Conservation (phyloP, 2,113 vertebrate genomes). For the Menura novaehollandiae region DNA sequence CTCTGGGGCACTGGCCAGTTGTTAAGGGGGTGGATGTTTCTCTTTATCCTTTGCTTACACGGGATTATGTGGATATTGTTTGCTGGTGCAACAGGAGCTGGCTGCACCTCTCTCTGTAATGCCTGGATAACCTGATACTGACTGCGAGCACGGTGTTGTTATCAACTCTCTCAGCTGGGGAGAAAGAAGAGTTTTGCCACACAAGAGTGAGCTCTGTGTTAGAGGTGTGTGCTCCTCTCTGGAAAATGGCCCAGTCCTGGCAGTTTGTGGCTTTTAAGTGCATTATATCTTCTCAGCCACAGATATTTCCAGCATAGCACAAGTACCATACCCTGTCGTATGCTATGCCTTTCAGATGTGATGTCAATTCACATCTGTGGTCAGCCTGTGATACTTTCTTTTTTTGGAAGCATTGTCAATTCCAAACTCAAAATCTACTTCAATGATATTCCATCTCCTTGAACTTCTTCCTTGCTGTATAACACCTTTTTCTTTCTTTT, state of each 20-base stretch:
- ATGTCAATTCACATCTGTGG: neutral
- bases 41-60: neutral
- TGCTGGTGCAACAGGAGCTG: neutral
- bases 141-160: neutral
- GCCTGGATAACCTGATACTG: neutral
- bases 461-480: neutral
- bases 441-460: neutral
- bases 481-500: neutral
- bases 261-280: neutral
- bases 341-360: neutral
- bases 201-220: neutral
- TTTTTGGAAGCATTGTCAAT: neutral
- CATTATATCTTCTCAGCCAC: neutral
- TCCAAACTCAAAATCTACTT: neutral
- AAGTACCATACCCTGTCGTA: neutral
- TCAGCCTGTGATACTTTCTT: neutral
- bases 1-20: neutral
- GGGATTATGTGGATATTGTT: neutral
- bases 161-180: neutral
- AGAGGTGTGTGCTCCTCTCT: neutral
- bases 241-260: neutral
- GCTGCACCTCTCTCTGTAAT: neutral
- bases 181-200: neutral
- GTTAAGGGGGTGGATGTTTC: neutral
- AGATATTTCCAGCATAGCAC: neutral